These are phyloP conservation scores for Acipenser oxyrinchus DNA, from an alignment of 2,797 vertebrate genomes.

Conservation along the genomic window DNA sequence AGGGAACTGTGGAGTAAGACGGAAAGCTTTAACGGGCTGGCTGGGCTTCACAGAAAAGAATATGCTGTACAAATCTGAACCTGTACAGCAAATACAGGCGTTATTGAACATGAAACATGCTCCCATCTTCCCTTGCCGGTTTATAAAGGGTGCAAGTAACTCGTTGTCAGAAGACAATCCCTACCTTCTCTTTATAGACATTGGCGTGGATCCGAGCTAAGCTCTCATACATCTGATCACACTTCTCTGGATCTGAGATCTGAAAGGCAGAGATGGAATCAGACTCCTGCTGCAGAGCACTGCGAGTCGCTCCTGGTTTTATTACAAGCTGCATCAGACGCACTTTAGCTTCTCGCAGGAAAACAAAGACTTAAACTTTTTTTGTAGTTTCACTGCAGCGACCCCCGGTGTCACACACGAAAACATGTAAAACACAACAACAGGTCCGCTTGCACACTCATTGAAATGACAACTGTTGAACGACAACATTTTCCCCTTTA, in stretches of 20 bases:
- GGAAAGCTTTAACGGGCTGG: background rate
- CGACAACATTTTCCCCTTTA: no score
- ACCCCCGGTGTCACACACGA: no score
- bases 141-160: no score
- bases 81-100: background rate
- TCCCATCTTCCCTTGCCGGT: background rate
- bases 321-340: background rate
- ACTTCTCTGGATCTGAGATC: conserved; percentile 83
- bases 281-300: background rate
- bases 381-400: no score
- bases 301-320: background rate
- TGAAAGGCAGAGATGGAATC: conserved; percentile 33
- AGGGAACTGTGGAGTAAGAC: conserved; percentile 66
- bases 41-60: no score
- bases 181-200: conserved; percentile 76
- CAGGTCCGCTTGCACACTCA: no score
- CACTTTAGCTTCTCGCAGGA: no score
- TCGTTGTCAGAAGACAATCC: conserved; percentile 11
- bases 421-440: no score
- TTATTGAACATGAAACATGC: background rate
- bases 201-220: conserved; percentile 79
- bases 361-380: no score
- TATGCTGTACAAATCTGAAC: no score
- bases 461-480: no score
- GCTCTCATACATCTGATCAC: conserved; percentile 90